Evolutionary conservation across 2,113 vertebrate genomes (phyloP).

Genomic region (Ploceus nigricollis): DNA sequence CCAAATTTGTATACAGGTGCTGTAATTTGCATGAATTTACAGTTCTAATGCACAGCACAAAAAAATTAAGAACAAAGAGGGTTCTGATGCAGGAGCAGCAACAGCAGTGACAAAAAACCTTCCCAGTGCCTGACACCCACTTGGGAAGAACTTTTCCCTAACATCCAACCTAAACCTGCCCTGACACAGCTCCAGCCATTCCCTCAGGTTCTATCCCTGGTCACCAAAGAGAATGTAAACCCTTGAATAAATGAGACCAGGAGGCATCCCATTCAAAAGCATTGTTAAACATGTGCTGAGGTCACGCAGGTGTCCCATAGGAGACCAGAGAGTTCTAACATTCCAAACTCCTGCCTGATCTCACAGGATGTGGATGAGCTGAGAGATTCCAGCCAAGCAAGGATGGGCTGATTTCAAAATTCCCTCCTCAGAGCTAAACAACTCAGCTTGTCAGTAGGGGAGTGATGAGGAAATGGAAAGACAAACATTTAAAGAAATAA

Average conservation of each 20-base stretch:
- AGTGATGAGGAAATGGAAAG: slow-evolving; percentile 27
- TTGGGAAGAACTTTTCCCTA: not conserved
- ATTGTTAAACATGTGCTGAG: not conserved
- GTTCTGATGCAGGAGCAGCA: not conserved
- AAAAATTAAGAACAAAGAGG: not conserved
- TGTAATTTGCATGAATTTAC: not conserved
- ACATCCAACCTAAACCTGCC: not conserved
- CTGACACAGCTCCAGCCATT: not conserved
- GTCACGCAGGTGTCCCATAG: accelerated
- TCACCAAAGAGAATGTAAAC: not conserved
- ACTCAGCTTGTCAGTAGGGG: not conserved
- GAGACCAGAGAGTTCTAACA: not conserved
- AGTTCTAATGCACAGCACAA: not conserved
- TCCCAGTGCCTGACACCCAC: not conserved
- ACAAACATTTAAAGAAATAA: not conserved
- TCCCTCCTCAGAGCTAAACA: not conserved
- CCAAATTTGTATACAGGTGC: not conserved
- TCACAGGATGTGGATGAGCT: not conserved
- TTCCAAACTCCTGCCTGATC: not conserved
- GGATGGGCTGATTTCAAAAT: not conserved
- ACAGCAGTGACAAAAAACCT: not conserved
- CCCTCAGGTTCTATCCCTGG: not conserved
- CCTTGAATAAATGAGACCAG: not conserved
- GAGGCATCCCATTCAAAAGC: not conserved
- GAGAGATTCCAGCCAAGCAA: not conserved